Evolutionary conservation across 2,797 vertebrate species (phyloP), one percentile per base, ranked within the genome.

Genomic region (Enteromius thamalakanensis): DNA sequence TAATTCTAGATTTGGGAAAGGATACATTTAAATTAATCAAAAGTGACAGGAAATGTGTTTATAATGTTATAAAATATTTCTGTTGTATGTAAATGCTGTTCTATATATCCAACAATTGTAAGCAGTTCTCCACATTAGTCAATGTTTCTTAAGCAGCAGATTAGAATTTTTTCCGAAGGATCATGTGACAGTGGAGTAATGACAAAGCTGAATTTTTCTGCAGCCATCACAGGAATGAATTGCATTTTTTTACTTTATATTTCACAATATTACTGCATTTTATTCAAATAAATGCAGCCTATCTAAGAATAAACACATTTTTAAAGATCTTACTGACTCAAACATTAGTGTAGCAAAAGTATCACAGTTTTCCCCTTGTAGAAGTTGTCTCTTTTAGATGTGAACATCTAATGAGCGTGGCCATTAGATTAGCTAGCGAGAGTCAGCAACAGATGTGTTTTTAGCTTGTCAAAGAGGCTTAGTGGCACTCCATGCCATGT

Each of bases 401-500:
- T 29, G 40, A 47, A 19, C 37, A 4, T 62, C 29, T 58, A 37
- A 71, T 51, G 55, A 51, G 32, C 5, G 1, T 29, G 37, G 4
- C 19, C 19, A 47, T 47, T 47, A 47, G 45, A 47, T 7, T 9
- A 67, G 7, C 49, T 21, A 79, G 58, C 26, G 42, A 55, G 47
- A 84, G 51, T 74, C 10, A 55, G 67, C 40, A 47, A 21, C n/a
- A 49, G 45, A 64, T 75, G 37, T 86, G 69, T 80, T 37, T 69
- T 77, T 53, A 37, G 3, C 51, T 68, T 64, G 67, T 75, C 51
- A 51, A 29, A 53, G 53, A 83, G 32, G 71, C 72, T 72, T 60
- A 72, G 64, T 76, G 62, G 40, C 65, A 47, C 42, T 49, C 79
- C 37, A 45, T 69, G 58, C 65, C 71, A 68, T 86, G 80, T 84